Conservation (phyloP, 2,113 vertebrate genomes). For the Vicugna pacos region DNA sequence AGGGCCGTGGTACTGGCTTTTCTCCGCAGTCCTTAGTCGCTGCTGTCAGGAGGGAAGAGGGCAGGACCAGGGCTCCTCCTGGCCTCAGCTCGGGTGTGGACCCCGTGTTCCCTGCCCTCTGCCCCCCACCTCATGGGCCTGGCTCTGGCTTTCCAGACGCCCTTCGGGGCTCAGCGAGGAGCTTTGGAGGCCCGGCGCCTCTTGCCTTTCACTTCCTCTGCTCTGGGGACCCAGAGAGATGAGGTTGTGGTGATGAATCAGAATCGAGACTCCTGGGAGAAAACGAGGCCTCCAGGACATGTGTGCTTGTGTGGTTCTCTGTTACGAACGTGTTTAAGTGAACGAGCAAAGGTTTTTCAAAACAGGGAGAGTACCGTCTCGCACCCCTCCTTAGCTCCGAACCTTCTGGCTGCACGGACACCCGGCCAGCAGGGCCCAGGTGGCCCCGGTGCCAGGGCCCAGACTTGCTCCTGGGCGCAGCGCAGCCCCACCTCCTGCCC, state of each 20-base stretch:
- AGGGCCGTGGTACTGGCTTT: accelerated
- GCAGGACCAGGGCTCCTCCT: neutral
- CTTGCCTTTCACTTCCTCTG: neutral
- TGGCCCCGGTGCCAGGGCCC: too few relatives aligned
- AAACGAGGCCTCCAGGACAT: neutral
- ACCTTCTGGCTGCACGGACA: neutral
- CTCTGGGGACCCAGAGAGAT: neutral
- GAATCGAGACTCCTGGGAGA: neutral
- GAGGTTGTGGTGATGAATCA: neutral
- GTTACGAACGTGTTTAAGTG: accelerated
- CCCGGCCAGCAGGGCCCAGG: too few relatives aligned
- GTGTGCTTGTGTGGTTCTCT: neutral
- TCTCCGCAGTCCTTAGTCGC: too few relatives aligned
- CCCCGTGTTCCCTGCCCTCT: neutral
- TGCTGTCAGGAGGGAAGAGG: neutral
- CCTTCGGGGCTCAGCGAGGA: neutral
- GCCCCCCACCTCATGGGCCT: too few relatives aligned
- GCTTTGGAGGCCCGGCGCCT: neutral
- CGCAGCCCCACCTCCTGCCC: too few relatives aligned
- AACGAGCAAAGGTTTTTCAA: neutral
- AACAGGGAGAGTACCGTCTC: neutral
- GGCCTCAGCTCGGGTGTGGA: neutral
- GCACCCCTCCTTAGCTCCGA: neutral
- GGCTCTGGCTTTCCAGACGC: too few relatives aligned
- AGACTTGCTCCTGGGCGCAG: too few relatives aligned